Percentiles rank a stretch among this genome's conserved stretches.
Evolutionary conservation across 64 coral and sea anemone species (phyloP).

Genomic region (Actinia equina): DNA sequence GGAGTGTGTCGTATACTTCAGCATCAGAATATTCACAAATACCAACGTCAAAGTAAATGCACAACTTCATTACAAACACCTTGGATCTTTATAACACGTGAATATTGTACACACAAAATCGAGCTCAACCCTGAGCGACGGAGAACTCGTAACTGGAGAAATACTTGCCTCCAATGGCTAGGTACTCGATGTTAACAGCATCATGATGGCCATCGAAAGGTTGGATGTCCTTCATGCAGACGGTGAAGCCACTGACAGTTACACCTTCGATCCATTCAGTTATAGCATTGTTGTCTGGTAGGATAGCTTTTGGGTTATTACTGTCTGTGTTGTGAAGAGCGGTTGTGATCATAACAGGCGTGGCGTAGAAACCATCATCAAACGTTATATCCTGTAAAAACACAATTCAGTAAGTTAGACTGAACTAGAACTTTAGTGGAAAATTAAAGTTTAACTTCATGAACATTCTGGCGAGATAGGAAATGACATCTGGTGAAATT

Average conservation of each 20-base stretch:
- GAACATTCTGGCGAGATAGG: too few relatives aligned
- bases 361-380: slow-evolving; percentile 28
- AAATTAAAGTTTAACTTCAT: too few relatives aligned
- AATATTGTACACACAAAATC: too few relatives aligned
- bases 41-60: too few relatives aligned
- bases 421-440: too few relatives aligned
- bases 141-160: too few relatives aligned
- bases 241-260: slow-evolving; percentile 34
- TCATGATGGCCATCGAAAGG: slow-evolving; percentile 69
- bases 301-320: slow-evolving; percentile 14
- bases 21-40: too few relatives aligned
- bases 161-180: slow-evolving; percentile 64
- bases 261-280: slow-evolving; percentile 55
- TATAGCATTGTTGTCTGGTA: slow-evolving; percentile 57
- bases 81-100: too few relatives aligned
- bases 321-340: slow-evolving; percentile 41
- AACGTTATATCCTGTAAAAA: slow-evolving; percentile 18
- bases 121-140: too few relatives aligned
- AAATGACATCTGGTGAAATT: too few relatives aligned
- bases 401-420: not conserved
- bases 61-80: too few relatives aligned
- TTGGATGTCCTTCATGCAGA: slow-evolving; percentile 81
- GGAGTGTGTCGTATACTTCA: too few relatives aligned
- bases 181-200: slow-evolving; percentile 54
- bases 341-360: slow-evolving; percentile 54